Conservation (phyloP, 2,888 invertebrate genomes). For the Drosophila ezoana region DNA sequence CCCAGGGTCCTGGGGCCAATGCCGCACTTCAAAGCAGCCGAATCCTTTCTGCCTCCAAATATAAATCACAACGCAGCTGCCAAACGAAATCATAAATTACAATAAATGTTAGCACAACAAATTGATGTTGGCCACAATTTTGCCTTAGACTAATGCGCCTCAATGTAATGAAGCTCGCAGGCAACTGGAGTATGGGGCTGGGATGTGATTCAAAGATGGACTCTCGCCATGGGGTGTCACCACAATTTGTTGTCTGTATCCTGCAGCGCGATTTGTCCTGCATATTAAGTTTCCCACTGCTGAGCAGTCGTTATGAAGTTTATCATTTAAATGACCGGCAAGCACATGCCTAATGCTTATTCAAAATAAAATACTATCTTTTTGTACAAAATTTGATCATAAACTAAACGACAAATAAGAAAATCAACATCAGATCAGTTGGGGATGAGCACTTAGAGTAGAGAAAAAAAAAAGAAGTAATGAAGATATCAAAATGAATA, state of each 20-base stretch:
- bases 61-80: slow-evolving; percentile 60
- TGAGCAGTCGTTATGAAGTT: slow-evolving; percentile 28
- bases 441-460: no score
- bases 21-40: slow-evolving; percentile 28
- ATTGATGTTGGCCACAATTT: slow-evolving; percentile 45
- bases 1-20: slow-evolving; percentile 15
- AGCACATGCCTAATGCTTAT: slow-evolving; percentile 13
- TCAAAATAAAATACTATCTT: not conserved
- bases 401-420: no score
- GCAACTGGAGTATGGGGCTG: not conserved
- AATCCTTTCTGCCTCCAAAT: slow-evolving; percentile 46
- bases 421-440: no score
- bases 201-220: not conserved
- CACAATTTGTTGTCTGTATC: slow-evolving; percentile 38
- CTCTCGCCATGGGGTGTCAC: slow-evolving; percentile 31
- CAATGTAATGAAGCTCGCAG: slow-evolving; percentile 47
- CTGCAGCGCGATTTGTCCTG: slow-evolving; percentile 67
- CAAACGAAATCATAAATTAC: slow-evolving; percentile 72
- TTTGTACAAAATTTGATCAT: not conserved
- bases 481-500: no score
- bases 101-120: slow-evolving; percentile 66
- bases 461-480: no score
- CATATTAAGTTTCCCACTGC: slow-evolving; percentile 62
- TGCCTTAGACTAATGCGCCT: slow-evolving; percentile 38
- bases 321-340: slow-evolving; percentile 45